A percentile compares a stretch with the other conserved stretches of the same genome.
phyloP scores from a whole-genome alignment of 2,113 vertebrate species.

The Salvelinus alpinus region DNA sequence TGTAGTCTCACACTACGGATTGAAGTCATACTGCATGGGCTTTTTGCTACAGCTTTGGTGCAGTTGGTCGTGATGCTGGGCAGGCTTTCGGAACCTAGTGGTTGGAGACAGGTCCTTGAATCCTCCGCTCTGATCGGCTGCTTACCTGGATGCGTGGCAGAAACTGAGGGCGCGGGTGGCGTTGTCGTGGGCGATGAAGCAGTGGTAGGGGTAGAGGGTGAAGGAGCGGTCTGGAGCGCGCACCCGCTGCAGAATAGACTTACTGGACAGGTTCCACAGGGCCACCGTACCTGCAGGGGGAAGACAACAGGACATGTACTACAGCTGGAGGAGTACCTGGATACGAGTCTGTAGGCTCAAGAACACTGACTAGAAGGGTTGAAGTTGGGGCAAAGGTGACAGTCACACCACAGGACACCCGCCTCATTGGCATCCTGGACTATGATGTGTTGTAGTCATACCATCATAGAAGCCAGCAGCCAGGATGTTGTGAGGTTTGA shows the following conservation, averaged over 20 bases:
- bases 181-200: conserved; percentile 87
- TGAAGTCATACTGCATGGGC: too few species aligned
- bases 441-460: conserved; percentile 47
- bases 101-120: background rate
- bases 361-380: too few species aligned
- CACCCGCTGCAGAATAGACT: conserved; percentile 82
- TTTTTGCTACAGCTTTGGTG: too few species aligned
- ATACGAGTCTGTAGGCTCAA: too few species aligned
- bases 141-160: conserved; percentile 81
- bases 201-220: conserved; percentile 84
- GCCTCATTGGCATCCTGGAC: too few species aligned
- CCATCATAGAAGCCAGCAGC: conserved; percentile 92
- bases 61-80: too few species aligned
- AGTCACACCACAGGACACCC: too few species aligned
- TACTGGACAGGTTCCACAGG: conserved; percentile 87
- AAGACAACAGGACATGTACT: background rate
- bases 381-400: too few species aligned
- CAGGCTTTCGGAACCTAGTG: too few species aligned
- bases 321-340: background rate
- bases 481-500: conserved; percentile 85
- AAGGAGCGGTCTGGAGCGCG: conserved; percentile 69
- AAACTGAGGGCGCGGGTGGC: conserved; percentile 83
- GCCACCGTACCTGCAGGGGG: conserved; percentile 80
- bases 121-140: background rate
- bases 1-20: too few species aligned